Conservation (phyloP, 2,113 vertebrate species). For the Tapirus terrestris region DNA sequence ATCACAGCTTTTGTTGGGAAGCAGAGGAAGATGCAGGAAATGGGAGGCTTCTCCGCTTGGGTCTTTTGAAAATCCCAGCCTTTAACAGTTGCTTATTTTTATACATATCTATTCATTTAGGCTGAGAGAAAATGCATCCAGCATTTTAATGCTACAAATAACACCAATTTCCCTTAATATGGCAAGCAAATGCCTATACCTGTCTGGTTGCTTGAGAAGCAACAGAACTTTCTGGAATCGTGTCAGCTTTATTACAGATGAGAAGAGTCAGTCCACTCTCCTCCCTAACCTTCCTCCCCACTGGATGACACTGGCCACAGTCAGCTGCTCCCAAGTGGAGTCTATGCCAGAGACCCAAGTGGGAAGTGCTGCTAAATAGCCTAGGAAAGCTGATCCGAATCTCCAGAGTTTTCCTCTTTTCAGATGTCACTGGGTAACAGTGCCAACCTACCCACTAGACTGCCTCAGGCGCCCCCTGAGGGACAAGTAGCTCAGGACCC, state of each 20-base stretch:
- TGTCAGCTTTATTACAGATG: neutral
- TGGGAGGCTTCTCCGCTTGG: neutral
- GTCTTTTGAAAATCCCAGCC: conserved; percentile 21
- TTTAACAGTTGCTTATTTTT: neutral
- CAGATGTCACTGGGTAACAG: neutral
- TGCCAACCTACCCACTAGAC: neutral
- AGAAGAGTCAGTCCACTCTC: neutral
- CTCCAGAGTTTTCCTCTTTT: neutral
- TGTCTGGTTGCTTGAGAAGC: neutral
- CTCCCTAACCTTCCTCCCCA: neutral
- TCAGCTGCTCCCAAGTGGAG: neutral
- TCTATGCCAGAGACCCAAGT: neutral
- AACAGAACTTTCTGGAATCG: neutral
- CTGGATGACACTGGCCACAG: neutral
- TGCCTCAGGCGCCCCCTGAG: neutral
- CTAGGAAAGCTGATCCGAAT: neutral
- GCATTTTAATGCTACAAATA: neutral
- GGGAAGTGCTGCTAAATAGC: neutral
- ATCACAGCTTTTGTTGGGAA: neutral
- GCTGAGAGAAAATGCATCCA: neutral
- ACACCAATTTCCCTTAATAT: neutral
- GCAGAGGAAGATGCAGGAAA: neutral
- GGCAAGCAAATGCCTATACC: neutral
- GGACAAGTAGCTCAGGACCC: neutral
- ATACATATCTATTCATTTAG: neutral